Conservation (phyloP, 2,888 invertebrate species). For the Stratiomys singularior region DNA sequence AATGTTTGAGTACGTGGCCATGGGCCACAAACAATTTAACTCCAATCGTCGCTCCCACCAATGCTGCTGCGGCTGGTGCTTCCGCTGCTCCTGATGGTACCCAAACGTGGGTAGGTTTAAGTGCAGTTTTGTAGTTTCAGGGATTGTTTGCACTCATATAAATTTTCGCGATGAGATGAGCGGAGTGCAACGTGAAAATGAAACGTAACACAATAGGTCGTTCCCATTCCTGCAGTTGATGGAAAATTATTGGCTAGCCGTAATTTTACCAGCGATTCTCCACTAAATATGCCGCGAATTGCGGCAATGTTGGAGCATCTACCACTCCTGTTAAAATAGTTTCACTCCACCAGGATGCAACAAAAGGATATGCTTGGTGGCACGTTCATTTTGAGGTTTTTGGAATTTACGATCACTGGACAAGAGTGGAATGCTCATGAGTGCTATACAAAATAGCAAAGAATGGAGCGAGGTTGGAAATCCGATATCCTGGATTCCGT, state of each 20-base stretch:
- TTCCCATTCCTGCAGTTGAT: not conserved
- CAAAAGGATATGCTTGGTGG: no score
- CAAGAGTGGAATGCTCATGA: conserved; percentile 1
- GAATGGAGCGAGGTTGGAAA: not conserved
- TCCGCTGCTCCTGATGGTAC: no score
- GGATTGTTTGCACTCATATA: conserved; percentile 40
- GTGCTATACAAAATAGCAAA: not conserved
- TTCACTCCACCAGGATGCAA: no score
- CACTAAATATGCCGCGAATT: conserved; percentile 39
- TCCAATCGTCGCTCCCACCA: not conserved
- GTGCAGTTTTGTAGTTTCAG: conserved; percentile 29
- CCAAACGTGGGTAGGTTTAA: no score
- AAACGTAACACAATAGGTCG: not conserved
- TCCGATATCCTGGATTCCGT: conserved; percentile 28
- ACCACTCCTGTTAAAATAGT: not conserved
- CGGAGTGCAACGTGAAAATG: not conserved
- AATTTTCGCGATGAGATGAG: not conserved
- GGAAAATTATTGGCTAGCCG: conserved; percentile 42
- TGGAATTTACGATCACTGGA: conserved; percentile 12
- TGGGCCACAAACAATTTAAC: conserved; percentile 33
- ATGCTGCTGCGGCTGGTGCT: not conserved
- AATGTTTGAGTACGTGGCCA: conserved; percentile 38
- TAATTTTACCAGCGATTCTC: conserved; percentile 41
- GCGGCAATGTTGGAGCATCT: not conserved
- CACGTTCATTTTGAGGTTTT: conserved; percentile 33